Base-by-base conservation (phyloP, 2,888 invertebrate genomes). In the Eucera pruinosa region DNA sequence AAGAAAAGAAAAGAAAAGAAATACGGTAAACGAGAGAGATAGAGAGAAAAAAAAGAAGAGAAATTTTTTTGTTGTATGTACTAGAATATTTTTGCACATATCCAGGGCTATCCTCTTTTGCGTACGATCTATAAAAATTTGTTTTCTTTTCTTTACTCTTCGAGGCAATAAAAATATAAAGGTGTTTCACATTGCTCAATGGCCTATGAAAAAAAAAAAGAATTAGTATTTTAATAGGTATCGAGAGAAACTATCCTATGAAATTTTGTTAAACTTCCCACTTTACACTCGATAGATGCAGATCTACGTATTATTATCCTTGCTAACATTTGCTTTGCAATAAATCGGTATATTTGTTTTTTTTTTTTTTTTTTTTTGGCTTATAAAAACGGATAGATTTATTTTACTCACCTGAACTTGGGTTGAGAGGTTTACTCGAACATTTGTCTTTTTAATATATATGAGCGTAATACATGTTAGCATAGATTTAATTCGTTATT, bases 401-500 rank as follows among this genome's bases (percentile, higher is more conserved):
- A 83, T 89, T 89, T 91, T 91, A 91, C 91, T 91, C 91, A 91
- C 91, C 91, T 91, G 90, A 88, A 80, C 81, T 88, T 86, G 85
- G 85, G 88, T 88, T 90, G 90, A 88, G 90, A 88, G 87, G 89
- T 88, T 86, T 89, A 89, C 89, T 90, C 90, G 90, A 90, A 86
- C 90, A 86, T 90, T 89, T 89, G 84, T 83, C 55, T 69, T 78
- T n/a, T 80, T 76, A 83, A 83, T 78, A 75, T 72, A 81, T 81
- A 75, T 54, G 64, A 81, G 58, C 73, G 47, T 71, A 68, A 77
- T 81, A 70, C 65, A 71, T 74, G 69, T 79, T 81, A 73, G 73
- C 79, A 74, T 73, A 74, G 61, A 52, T 72, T 82, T 77, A 52
- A 69, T 70, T 74, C 65, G 33, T 61, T 69, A 79, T 66, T 66